These are phyloP conservation scores for Karalla daura DNA, from an alignment of 2,797 vertebrate species.

Conservation along the genomic window DNA sequence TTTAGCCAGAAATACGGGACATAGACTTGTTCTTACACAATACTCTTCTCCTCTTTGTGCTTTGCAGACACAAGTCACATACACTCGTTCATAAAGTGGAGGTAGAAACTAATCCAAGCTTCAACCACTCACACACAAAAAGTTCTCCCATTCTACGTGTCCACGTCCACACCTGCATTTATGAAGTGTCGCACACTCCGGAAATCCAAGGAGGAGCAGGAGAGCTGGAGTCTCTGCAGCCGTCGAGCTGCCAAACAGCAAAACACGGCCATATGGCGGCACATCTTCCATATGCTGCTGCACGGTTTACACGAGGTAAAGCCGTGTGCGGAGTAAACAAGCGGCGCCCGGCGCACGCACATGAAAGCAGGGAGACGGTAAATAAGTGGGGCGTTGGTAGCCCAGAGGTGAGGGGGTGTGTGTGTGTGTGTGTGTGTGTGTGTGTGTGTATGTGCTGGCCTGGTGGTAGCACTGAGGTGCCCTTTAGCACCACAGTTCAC, in stretches of 20 bases:
- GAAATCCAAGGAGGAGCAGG: conserved; percentile 35
- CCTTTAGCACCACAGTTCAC: conserved; percentile 9
- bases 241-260: conserved; percentile 36
- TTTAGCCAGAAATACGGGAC: too few relatives aligned
- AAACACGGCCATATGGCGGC: conserved; percentile 68
- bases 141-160: too few relatives aligned
- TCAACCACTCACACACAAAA: too few relatives aligned
- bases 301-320: conserved; percentile 40
- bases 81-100: too few relatives aligned
- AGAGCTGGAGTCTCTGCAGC: conserved; percentile 25
- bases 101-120: too few relatives aligned
- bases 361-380: conserved; percentile 41
- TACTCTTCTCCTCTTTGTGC: too few relatives aligned
- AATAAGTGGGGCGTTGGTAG: conserved; percentile 52
- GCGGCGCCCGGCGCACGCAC: conserved; percentile 29
- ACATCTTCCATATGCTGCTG: conserved; percentile 58
- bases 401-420: conserved; percentile 43
- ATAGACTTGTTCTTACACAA: too few relatives aligned
- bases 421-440: conserved; percentile 11
- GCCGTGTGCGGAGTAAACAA: conserved; percentile 57
- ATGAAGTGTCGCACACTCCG: conserved; percentile 30
- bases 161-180: not conserved
- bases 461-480: not conserved
- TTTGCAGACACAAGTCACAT: too few relatives aligned
- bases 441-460: not conserved